Evolutionary conservation across 2,113 vertebrate genomes (phyloP), one percentile per base, ranked within the genome.

Genomic region (Chunga burmeisteri): DNA sequence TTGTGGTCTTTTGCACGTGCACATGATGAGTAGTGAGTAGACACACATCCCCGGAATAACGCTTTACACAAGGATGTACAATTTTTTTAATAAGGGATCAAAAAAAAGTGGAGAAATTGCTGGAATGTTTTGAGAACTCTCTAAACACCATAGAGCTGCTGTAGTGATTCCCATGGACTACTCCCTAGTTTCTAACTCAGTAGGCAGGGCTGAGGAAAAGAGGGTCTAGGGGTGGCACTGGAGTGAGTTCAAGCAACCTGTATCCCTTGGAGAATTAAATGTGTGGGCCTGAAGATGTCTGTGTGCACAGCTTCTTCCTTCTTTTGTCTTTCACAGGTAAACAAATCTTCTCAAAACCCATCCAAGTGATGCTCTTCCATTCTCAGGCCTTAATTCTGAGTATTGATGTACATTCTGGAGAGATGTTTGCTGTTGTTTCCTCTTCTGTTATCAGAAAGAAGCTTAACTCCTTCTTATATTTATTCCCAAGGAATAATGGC

Each of bases 101-200:
- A 9, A 49, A 38, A 38, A 81, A 14, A 1, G 1, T 29, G 38
- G 19, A 40, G 56, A 21, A 16, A 15, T 1, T n/a, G 34, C 53
- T 53, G 34, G 49, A 38, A 27, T 3, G 38, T 71, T 80, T 16
- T 59, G 89, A 75, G 81, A 66, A 16, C 11, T n/a, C 26, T 70
- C 40, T 11, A 4, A 7, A 4, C 3, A 11, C 29, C 1, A 5
- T 13, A 36, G 82, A 46, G 47, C 36, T 77, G 59, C 55, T 36
- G 19, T 32, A 62, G 38, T 2, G 32, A 40, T 25, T 67, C 16
- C 68, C 9, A 2, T 7, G 55, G n/a, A 25, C 42, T 38, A 4
- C 13, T 44, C 22, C 22, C 18, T 21, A n/a, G 5, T 50, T 61
- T n/a, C 29, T 40, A 2, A 8, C 13, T 10, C 0, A 3, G 6